Conservation (phyloP, 2,797 vertebrate species). For the Huso huso region DNA sequence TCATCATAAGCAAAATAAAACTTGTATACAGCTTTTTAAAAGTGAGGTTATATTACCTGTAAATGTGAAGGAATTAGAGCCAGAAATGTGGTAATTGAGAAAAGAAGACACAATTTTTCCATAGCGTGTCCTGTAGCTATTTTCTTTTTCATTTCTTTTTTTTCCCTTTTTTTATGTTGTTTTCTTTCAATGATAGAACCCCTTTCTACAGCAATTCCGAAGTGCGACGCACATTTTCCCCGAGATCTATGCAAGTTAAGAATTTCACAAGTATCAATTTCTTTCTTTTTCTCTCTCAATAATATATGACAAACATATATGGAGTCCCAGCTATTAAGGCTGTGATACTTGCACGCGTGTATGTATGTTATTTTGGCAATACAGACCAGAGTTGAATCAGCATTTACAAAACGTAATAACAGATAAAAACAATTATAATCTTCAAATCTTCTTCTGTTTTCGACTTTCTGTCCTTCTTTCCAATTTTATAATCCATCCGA, state of each 20-base stretch:
- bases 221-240: conserved; percentile 12
- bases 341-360: no score
- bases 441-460: no score
- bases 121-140: conserved; percentile 23
- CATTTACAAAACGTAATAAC: no score
- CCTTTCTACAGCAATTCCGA: conserved; percentile 31
- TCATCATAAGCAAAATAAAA: background rate
- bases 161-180: background rate
- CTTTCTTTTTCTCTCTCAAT: no score
- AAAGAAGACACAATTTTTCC: conserved; percentile 41
- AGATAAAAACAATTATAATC: no score
- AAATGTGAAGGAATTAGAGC: conserved; percentile 27
- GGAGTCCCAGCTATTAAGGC: no score
- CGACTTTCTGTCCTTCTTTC: no score
- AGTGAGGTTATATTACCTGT: conserved; percentile 39
- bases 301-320: no score
- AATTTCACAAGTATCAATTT: no score
- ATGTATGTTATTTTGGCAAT: no score
- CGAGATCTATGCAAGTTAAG: background rate
- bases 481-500: conserved; percentile 1
- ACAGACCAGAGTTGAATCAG: no score
- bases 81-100: conserved; percentile 40
- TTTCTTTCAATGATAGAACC: conserved; percentile 31
- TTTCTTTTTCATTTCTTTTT: conserved; percentile 18
- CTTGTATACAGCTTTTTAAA: background rate